Evolutionary conservation across 2,113 vertebrate genomes (phyloP), one percentile per base, ranked within the genome.

Genomic region (Pavo muticus): DNA sequence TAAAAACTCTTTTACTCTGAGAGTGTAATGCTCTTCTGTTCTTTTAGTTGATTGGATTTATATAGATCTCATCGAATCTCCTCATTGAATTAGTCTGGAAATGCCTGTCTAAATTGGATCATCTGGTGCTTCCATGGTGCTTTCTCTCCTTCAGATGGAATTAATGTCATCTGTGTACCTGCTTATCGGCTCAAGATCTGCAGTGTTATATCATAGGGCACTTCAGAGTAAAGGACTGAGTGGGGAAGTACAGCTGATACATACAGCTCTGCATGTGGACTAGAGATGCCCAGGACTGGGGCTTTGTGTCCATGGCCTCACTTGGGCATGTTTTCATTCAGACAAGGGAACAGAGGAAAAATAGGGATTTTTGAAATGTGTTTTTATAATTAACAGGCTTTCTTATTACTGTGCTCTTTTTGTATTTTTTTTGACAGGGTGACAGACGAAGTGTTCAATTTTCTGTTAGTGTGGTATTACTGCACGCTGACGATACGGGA

Each of bases 391-490:
- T 35, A 61, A 42, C 4, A 25, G 6, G 18, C 16, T 5, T 7
- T 4, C 13, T 60, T 70, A 30, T 54, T 30, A 18, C 10, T 44
- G 9, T 81, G 35, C 86, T 20, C 50, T 52, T 27, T 25, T 27
- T 52, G 14, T 52, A 52, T 29, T 93, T 87, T 89, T 25, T 81
- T 63, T 61, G 39, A 69, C 96, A 99, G 99, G 95, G 99, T 99
- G 81, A 99, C 98, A 5, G 99, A 99, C 86, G 99, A 99, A 98
- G 98, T 99, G 94, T 99, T 99, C 91, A 99, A 99, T 97, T 99
- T 99, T 87, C 96, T 99, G 95, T 97, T 99, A 64, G 99, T 99
- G 87, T 99, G 99, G 99, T 99, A 99, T 91, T 99, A 99, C 96
- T 99, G 99, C 97, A 99, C 99, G 0, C 84, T 99, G 97, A 99